These are phyloP conservation scores for Anguilla marmorata DNA, from an alignment of 2,797 vertebrate species.

Conservation along the genomic window DNA sequence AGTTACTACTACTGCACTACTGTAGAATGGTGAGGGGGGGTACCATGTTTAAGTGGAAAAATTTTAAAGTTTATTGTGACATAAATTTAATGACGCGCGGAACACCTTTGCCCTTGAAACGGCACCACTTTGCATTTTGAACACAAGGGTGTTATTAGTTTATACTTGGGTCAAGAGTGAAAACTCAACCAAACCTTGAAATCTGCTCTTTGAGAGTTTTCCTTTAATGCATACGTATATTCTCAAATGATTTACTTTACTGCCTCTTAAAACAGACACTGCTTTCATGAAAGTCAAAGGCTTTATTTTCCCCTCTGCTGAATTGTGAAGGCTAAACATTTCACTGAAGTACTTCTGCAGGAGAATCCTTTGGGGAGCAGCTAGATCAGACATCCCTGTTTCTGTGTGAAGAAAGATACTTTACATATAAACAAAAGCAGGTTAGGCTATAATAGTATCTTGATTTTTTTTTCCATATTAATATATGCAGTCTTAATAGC, in stretches of 20 bases:
- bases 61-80: not conserved
- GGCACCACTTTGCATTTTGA: not conserved
- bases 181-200: not conserved
- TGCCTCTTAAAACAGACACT: not conserved
- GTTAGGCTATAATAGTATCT: not conserved
- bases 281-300: not conserved
- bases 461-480: not conserved
- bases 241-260: not conserved
- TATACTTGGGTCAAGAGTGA: not conserved
- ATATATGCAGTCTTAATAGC: not conserved
- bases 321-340: slow-evolving; percentile 6
- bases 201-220: not conserved
- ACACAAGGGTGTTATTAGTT: not conserved
- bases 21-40: not conserved
- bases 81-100: not conserved
- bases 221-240: not conserved
- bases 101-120: not conserved
- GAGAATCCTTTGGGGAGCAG: not conserved
- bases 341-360: not conserved
- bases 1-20: not conserved
- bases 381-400: not conserved
- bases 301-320: slow-evolving; percentile 4
- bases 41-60: not conserved
- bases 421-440: not conserved
- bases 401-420: not conserved